These are phyloP conservation scores for Horisme vitalbata DNA, from an alignment of 2,888 invertebrate genomes.

Conservation along the genomic window DNA sequence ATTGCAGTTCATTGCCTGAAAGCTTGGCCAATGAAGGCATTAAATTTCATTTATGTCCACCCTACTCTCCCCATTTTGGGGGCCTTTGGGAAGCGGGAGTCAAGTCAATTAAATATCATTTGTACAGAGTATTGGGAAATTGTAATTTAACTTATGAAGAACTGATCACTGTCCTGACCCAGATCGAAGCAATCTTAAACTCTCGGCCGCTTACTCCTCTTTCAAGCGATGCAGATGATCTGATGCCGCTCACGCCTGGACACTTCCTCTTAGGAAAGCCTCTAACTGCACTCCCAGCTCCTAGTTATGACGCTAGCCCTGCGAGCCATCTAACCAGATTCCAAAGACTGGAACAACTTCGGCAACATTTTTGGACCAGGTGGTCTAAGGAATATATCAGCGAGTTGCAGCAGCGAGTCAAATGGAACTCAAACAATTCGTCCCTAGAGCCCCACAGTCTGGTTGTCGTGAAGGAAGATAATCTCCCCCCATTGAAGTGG, in stretches of 20 bases:
- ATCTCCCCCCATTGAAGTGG: conserved; percentile 31
- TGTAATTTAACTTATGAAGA: background rate
- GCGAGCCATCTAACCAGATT: background rate
- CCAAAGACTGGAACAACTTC: background rate
- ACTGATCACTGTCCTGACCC: background rate
- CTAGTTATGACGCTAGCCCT: too few species aligned
- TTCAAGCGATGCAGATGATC: background rate
- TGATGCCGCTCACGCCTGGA: background rate
- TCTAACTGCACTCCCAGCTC: too few species aligned
- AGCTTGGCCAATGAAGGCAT: background rate
- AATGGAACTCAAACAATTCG: conserved; percentile 22
- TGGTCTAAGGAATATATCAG: conserved; percentile 31
- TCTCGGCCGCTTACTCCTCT: too few species aligned
- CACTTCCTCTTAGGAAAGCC: background rate
- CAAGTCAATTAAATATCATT: background rate
- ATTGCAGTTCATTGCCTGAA: background rate
- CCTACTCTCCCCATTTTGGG: background rate
- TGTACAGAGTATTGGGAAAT: background rate
- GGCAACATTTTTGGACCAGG: background rate
- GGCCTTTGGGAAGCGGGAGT: background rate
- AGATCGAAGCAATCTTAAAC: background rate
- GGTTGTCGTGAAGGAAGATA: conserved; percentile 32
- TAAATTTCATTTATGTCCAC: background rate
- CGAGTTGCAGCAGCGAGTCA: conserved; percentile 30
- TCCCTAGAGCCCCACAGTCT: conserved; percentile 15